phyloP scores from a whole-genome alignment of 2,888 invertebrate species.

The Euphydryas editha region DNA sequence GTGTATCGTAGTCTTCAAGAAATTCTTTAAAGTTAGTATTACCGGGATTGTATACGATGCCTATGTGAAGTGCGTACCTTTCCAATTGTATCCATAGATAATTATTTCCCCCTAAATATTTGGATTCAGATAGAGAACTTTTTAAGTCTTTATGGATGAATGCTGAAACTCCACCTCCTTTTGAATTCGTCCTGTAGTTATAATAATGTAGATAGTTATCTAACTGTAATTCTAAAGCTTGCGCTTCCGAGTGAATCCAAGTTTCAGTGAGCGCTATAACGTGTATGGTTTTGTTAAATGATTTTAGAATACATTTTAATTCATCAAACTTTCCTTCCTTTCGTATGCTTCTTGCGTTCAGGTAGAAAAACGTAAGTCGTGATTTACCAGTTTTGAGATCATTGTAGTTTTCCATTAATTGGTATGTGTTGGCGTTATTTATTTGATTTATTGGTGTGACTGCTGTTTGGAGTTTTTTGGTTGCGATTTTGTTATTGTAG shows the following conservation, averaged over 20 bases:
- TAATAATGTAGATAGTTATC: conserved; percentile 39
- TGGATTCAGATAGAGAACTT: conserved; percentile 27
- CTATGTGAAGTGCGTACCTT: conserved; percentile 38
- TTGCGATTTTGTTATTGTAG: conserved; percentile 1
- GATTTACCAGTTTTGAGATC: conserved; percentile 2
- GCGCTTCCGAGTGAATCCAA: conserved; percentile 11
- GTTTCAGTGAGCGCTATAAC: conserved; percentile 18
- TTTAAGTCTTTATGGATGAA: conserved; percentile 41
- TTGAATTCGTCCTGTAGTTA: conserved; percentile 39
- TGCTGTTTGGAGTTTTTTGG: conserved; percentile 2
- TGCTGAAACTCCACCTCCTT: conserved; percentile 46
- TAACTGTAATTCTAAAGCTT: conserved; percentile 18
- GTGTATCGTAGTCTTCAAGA: neutral
- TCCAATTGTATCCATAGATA: conserved; percentile 43
- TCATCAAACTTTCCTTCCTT: no score
- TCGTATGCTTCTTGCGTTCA: conserved; percentile 18
- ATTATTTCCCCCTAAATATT: conserved; percentile 40
- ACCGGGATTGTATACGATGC: conserved; percentile 17
- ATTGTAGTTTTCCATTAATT: conserved; percentile 2
- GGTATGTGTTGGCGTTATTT: conserved; percentile 9
- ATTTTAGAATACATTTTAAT: conserved; percentile 6
- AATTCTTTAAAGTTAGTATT: conserved; percentile 6
- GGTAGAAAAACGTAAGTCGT: conserved; percentile 13
- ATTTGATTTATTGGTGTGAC: neutral
- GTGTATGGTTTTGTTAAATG: conserved; percentile 8